Evolutionary conservation across 2,888 invertebrate species (phyloP).

Genomic region (Scelioninae gen. 1): DNA sequence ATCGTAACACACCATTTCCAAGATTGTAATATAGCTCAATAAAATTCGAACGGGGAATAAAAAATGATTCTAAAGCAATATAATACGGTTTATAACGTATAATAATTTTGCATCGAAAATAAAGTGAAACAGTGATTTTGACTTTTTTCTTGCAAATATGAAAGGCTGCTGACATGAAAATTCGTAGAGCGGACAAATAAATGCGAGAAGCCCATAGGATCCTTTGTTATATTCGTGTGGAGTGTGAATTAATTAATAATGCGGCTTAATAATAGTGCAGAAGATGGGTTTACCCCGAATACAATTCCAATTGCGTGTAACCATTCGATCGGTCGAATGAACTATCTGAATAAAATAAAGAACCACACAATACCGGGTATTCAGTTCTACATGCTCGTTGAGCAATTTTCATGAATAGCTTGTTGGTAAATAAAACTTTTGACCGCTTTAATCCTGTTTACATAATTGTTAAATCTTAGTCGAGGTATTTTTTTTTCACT

Average conservation of each 20-base stretch:
- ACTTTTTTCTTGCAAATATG: conserved; percentile 2
- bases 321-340: neutral
- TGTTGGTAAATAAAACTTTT: neutral
- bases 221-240: neutral
- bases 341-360: conserved; percentile 17
- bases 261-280: conserved; percentile 2
- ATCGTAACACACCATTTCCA: conserved; percentile 3
- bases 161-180: neutral
- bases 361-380: neutral
- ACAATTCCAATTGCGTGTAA: neutral
- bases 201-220: neutral
- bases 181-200: neutral
- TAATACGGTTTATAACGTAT: conserved; percentile 9
- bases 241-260: neutral
- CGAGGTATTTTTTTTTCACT: neutral
- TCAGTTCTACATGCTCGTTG: neutral
- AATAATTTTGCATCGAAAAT: conserved; percentile 21
- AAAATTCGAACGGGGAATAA: conserved; percentile 11
- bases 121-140: conserved; percentile 8
- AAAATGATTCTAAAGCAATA: conserved; percentile 4
- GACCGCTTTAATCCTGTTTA: conserved; percentile 2
- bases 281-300: neutral
- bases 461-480: neutral
- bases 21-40: neutral
- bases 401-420: conserved; percentile 3